These are phyloP conservation scores for Galendromus occidentalis DNA, from an alignment of 1,140 invertebrate genomes.

Conservation along the genomic window DNA sequence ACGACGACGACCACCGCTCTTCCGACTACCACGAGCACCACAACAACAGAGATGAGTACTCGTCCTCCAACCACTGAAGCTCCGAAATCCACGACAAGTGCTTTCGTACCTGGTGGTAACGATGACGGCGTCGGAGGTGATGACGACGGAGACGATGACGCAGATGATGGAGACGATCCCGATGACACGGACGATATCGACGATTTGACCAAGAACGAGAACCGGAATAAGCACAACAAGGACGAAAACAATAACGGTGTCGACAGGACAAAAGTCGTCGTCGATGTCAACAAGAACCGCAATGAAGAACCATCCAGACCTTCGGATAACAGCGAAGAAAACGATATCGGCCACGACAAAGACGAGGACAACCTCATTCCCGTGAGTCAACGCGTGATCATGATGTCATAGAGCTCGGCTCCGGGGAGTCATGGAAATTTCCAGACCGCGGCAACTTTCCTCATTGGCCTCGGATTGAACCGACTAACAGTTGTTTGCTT, in stretches of 20 bases:
- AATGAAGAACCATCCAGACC: neutral
- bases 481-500: neutral
- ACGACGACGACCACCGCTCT: neutral
- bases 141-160: slow-evolving; percentile 15
- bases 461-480: neutral
- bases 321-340: neutral
- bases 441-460: too few species aligned
- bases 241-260: neutral
- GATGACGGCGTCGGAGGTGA: slow-evolving; percentile 19
- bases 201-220: neutral
- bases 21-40: neutral
- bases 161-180: slow-evolving; percentile 16
- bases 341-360: neutral
- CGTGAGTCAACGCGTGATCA: too few species aligned
- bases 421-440: too few species aligned
- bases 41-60: neutral
- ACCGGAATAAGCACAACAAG: neutral
- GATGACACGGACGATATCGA: slow-evolving; percentile 15
- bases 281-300: neutral
- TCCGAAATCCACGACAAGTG: too few species aligned
- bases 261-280: neutral
- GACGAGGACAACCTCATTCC: neutral
- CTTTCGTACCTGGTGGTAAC: slow-evolving; percentile 18
- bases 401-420: too few species aligned
- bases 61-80: neutral